Evolutionary conservation across 2,888 invertebrate species (phyloP).

Genomic region (Idaea aversata): DNA sequence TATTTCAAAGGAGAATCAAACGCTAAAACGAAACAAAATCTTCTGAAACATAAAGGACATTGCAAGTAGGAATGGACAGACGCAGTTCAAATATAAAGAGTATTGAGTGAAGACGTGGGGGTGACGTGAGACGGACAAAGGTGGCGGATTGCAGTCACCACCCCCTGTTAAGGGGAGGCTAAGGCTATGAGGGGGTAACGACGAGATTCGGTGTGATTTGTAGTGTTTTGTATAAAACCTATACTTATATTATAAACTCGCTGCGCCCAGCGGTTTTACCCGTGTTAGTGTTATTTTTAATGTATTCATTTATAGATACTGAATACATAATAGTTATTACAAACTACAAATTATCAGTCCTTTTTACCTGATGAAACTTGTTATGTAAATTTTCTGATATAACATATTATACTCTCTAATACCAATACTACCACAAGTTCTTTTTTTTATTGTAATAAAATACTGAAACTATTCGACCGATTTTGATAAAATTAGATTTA

Average conservation of each 20-base stretch:
- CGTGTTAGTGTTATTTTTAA: neutral
- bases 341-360: neutral
- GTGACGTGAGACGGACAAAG: conserved; percentile 69
- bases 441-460: too few species aligned
- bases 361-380: too few species aligned
- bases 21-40: neutral
- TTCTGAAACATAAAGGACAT: conserved; percentile 4
- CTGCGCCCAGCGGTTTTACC: too few species aligned
- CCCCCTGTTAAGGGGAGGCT: conserved; percentile 55
- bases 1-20: neutral
- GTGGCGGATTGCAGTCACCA: conserved; percentile 69
- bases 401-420: too few species aligned
- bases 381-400: too few species aligned
- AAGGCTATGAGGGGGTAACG: conserved; percentile 9
- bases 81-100: conserved; percentile 41
- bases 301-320: too few species aligned
- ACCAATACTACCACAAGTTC: too few species aligned
- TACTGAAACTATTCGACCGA: too few species aligned
- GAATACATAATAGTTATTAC: too few species aligned
- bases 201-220: neutral
- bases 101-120: conserved; percentile 54
- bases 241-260: too few species aligned
- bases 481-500: too few species aligned
- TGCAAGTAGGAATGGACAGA: conserved; percentile 28
- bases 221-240: conserved; percentile 12